Conservation (phyloP, 1,140 invertebrate species). For the Apolygus lucorum region DNA sequence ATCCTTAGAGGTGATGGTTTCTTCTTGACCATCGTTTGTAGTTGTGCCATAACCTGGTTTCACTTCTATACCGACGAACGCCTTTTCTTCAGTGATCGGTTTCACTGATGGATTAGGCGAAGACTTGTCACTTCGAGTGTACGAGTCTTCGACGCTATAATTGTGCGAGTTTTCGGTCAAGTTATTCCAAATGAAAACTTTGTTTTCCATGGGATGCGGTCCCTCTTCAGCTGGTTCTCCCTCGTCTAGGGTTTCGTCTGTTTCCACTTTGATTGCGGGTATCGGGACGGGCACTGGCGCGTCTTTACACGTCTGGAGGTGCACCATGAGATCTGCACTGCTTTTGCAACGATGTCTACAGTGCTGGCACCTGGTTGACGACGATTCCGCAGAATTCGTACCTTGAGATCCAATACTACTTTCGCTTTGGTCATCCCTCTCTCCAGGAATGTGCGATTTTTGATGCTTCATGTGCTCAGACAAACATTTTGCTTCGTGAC, state of each 20-base stretch:
- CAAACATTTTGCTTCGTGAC: slow-evolving; percentile 72
- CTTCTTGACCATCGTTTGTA: not conserved
- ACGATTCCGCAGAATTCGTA: slow-evolving; percentile 36
- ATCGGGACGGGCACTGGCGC: too few relatives aligned
- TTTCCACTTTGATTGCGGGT: slow-evolving; percentile 30
- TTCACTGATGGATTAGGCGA: slow-evolving; percentile 26
- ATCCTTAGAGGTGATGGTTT: slow-evolving; percentile 13
- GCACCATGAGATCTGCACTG: slow-evolving; percentile 60
- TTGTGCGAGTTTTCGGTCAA: slow-evolving; percentile 37
- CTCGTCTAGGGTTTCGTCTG: slow-evolving; percentile 28
- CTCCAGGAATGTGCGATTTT: slow-evolving; percentile 42
- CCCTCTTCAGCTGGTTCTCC: slow-evolving; percentile 37
- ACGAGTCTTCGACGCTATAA: not conserved
- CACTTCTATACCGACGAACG: slow-evolving; percentile 25
- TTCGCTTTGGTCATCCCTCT: slow-evolving; percentile 41
- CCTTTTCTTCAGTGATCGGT: slow-evolving; percentile 18
- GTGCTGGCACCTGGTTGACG: slow-evolving; percentile 66
- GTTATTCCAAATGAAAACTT: slow-evolving; percentile 66
- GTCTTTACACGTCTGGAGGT: slow-evolving; percentile 56
- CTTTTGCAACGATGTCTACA: slow-evolving; percentile 77
- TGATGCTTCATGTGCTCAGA: slow-evolving; percentile 67
- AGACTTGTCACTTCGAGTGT: not conserved
- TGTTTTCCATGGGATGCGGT: slow-evolving; percentile 62
- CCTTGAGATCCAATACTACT: slow-evolving; percentile 39
- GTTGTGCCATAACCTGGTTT: slow-evolving; percentile 25